Conservation (phyloP, 2,888 invertebrate genomes). For the Myopa testacea region DNA sequence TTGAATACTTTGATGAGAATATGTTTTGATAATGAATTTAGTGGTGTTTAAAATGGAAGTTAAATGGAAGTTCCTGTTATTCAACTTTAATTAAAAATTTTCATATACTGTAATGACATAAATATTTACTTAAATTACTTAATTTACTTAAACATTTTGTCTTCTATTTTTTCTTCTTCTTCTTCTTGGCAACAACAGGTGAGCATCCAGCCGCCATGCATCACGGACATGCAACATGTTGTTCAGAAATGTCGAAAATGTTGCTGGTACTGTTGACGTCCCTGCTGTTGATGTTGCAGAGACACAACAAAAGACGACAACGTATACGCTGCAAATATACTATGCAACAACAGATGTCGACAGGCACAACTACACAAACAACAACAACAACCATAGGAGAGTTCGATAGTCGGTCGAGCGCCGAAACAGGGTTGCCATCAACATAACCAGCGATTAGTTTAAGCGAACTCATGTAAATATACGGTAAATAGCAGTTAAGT, state of each 20-base stretch:
- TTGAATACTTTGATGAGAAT: no score
- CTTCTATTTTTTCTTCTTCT: neutral
- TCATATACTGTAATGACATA: no score
- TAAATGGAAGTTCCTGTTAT: no score
- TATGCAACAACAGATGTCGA: slow-evolving; percentile 2
- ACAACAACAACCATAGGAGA: neutral
- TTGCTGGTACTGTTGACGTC: slow-evolving; percentile 57
- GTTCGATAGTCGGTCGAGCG: neutral
- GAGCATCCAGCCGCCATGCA: slow-evolving; percentile 90
- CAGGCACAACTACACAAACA: slow-evolving; percentile 12
- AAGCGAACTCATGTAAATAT: slow-evolving; percentile 12
- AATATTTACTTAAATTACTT: no score
- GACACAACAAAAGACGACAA: slow-evolving; percentile 46
- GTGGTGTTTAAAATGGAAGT: no score
- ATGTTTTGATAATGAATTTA: no score
- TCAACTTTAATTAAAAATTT: no score
- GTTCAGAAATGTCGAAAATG: slow-evolving; percentile 53
- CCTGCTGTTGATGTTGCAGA: slow-evolving; percentile 51
- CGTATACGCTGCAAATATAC: slow-evolving; percentile 52
- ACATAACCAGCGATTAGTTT: slow-evolving; percentile 32
- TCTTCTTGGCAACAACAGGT: slow-evolving; percentile 70
- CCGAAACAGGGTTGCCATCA: slow-evolving; percentile 24
- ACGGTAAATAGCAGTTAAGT: slow-evolving; percentile 8
- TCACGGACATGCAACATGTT: slow-evolving; percentile 71
- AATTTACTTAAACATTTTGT: neutral